These are phyloP conservation scores for Valencia hispanica DNA, from an alignment of 2,797 vertebrate genomes.

Conservation along the genomic window DNA sequence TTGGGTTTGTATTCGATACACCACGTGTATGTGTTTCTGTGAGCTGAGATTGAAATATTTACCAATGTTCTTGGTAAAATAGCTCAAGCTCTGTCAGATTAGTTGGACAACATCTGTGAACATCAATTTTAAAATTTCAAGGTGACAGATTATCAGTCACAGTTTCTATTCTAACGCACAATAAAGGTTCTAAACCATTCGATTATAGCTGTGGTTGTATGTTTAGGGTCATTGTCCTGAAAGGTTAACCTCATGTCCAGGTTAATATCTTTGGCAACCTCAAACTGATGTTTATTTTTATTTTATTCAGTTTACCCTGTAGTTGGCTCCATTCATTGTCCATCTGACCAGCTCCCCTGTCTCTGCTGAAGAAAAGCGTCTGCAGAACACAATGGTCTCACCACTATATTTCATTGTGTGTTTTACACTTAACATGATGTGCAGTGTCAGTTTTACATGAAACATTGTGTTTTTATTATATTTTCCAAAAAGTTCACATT, in stretches of 20 bases:
- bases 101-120: neutral
- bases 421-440: neutral
- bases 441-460: neutral
- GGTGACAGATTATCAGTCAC: neutral
- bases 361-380: neutral
- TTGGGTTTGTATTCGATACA: neutral
- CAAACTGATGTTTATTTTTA: neutral
- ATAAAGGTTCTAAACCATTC: neutral
- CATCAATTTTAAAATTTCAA: neutral
- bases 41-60: neutral
- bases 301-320: neutral
- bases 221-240: neutral
- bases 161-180: neutral
- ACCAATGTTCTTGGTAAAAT: neutral
- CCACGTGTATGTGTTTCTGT: neutral
- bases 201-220: neutral
- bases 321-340: neutral
- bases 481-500: neutral
- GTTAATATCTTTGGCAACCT: neutral
- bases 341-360: neutral
- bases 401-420: neutral
- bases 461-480: neutral
- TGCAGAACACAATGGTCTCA: neutral
- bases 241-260: neutral
- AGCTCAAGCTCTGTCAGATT: neutral